phyloP scores from a whole-genome alignment of 37 sponge, comb jelly and placozoan species.

The Mnemiopsis leidyi region DNA sequence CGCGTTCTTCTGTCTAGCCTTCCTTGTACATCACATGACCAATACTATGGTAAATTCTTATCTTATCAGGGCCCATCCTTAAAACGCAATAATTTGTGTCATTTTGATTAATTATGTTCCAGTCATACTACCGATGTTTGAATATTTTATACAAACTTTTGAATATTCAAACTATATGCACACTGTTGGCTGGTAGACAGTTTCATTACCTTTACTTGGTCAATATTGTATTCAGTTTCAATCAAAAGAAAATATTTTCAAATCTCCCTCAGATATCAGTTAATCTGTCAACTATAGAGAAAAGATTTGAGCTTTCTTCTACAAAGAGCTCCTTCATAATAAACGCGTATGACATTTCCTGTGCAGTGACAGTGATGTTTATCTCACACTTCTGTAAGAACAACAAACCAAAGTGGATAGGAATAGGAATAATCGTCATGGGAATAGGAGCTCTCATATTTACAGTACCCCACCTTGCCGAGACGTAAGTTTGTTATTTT shows the following conservation, averaged over 20 bases:
- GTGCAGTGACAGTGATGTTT: slow-evolving; percentile 25
- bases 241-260: neutral
- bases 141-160: too few species aligned
- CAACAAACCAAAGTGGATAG: slow-evolving; percentile 44
- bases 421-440: slow-evolving; percentile 19
- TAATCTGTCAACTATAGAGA: slow-evolving; percentile 33
- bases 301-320: slow-evolving; percentile 25
- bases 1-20: slow-evolving; percentile 62
- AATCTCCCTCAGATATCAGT: slow-evolving; percentile 38
- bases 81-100: too few species aligned
- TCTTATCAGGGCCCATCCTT: too few species aligned
- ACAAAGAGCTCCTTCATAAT: slow-evolving; percentile 31
- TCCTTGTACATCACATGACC: slow-evolving; percentile 65
- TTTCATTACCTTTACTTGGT: too few species aligned
- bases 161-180: too few species aligned
- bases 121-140: too few species aligned
- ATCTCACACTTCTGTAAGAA: slow-evolving; percentile 23
- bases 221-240: too few species aligned
- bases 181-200: too few species aligned
- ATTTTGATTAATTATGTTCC: too few species aligned
- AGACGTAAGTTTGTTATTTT: slow-evolving; percentile 28
- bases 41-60: slow-evolving; percentile 60
- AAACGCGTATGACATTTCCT: slow-evolving; percentile 35
- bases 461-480: slow-evolving; percentile 5
- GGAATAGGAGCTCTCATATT: slow-evolving; percentile 36